Evolutionary conservation across 2,113 vertebrate genomes (phyloP).

Genomic region (Picathartes gymnocephalus): DNA sequence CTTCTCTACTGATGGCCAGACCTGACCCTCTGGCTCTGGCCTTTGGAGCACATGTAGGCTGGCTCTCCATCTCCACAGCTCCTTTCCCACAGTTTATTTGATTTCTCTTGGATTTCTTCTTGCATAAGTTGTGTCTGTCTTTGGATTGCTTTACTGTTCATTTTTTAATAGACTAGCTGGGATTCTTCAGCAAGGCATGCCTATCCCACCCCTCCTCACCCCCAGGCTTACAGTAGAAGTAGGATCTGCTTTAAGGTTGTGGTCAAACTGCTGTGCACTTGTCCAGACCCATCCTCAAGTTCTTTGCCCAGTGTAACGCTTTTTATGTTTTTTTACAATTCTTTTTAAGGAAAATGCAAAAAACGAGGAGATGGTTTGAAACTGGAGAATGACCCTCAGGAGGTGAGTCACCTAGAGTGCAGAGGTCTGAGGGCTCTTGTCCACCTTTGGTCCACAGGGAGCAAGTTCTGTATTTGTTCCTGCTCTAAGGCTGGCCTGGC

Average conservation of each 20-base stretch:
- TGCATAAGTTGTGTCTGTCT: background rate
- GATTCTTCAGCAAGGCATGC: background rate
- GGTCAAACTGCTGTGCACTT: background rate
- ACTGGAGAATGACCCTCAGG: constrained; percentile 95
- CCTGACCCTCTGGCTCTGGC: background rate
- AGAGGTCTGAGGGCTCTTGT: background rate
- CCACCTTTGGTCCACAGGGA: background rate
- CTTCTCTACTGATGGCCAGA: background rate
- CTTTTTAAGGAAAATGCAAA: constrained; percentile 89
- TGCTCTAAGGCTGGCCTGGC: background rate
- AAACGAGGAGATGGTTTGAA: constrained; percentile 91
- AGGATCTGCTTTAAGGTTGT: background rate
- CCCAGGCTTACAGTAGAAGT: background rate
- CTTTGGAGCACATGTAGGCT: background rate
- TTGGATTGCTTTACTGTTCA: background rate
- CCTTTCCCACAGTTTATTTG: background rate
- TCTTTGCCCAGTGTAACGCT: background rate
- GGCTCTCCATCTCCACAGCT: background rate
- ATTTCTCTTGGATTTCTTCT: background rate
- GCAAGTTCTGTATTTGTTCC: background rate
- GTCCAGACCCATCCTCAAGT: background rate
- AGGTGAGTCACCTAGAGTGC: constrained; percentile 75
- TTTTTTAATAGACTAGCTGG: background rate
- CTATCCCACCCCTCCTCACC: background rate
- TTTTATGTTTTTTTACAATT: background rate